Evolutionary conservation across 2,113 vertebrate genomes (phyloP), one percentile per base, ranked within the genome.

Genomic region (Pteronura brasiliensis): DNA sequence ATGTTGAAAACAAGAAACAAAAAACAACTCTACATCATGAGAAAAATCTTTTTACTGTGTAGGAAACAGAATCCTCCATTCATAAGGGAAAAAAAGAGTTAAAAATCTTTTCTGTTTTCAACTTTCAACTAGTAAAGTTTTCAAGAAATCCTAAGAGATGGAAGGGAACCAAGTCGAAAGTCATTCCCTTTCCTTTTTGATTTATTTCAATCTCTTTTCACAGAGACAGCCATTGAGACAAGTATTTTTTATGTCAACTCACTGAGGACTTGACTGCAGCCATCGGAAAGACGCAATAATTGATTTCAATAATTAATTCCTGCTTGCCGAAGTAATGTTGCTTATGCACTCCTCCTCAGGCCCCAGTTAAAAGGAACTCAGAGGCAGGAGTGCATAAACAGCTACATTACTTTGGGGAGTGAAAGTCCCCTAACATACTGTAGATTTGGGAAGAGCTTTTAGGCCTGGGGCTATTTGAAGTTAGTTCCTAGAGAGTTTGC

Each of bases 271-370:
- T 97, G 92, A 97, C 96, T 98, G 96, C 96, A 96, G 97, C 71
- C 98, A 97, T 98, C 69, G 76, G 96, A 98, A 98, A 98, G 97
- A 98, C 21, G 88, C 96, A 98, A 98, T 98, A 98, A 98, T 98
- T 98, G 93, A 98, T 98, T 99, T 99, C 98, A 99, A 98, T 99
- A 99, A 99, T 99, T 99, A 98, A 99, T 99, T 99, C 98, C 97
- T 98, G 96, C 96, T 98, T 98, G 98, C 98, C 25, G 17, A 98
- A 98, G 96, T 96, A 96, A 95, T 94, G 93, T 77, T 98, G 93
- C 95, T 98, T 97, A 98, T 96, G 96, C 82, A 91, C 83, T 97
- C 86, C 83, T 99, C 97, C 84, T 97, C 92, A 31, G 92, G 97
- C 96, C 92, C 94, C 97, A 98, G 97, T 97, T n/a, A 98, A 98